Percentiles rank a stretch among this genome's conserved stretches.
Evolutionary conservation across 2,797 vertebrate genomes (phyloP).

Genomic region (Pangasius larnaudii): DNA sequence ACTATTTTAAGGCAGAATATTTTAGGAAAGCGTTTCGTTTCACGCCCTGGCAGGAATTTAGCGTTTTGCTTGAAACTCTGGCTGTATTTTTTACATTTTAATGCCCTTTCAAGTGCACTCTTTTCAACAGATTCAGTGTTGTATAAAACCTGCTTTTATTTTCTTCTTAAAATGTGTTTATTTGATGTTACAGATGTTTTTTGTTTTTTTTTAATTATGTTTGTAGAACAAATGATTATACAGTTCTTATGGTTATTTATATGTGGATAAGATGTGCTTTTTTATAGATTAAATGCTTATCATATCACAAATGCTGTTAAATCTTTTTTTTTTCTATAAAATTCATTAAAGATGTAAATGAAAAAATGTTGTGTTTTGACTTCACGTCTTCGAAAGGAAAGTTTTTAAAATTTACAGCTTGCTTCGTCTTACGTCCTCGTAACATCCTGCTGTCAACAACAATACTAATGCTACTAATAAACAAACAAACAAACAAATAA

Average conservation of each 20-base stretch:
- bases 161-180: constrained; percentile 22
- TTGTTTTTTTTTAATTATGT: constrained; percentile 26
- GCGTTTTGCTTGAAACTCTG: constrained; percentile 11
- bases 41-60: constrained; percentile 13
- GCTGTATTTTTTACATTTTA: constrained; percentile 24
- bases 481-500: background rate
- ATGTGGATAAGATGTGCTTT: constrained; percentile 53
- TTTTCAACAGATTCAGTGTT: constrained; percentile 21
- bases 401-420: background rate
- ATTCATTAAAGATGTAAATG: constrained; percentile 44
- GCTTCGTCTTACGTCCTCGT: background rate
- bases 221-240: constrained; percentile 39
- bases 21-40: background rate
- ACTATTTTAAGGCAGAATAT: background rate
- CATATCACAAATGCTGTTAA: constrained; percentile 50
- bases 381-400: background rate
- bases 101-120: constrained; percentile 58
- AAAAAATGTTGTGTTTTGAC: background rate
- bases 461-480: background rate
- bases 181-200: constrained; percentile 28
- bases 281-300: constrained; percentile 48
- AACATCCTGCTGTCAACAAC: background rate
- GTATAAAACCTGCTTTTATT: constrained; percentile 29
- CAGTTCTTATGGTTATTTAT: constrained; percentile 47
- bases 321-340: constrained; percentile 43